Conservation (phyloP, 2,113 vertebrate species). For the Cygnus atratus region DNA sequence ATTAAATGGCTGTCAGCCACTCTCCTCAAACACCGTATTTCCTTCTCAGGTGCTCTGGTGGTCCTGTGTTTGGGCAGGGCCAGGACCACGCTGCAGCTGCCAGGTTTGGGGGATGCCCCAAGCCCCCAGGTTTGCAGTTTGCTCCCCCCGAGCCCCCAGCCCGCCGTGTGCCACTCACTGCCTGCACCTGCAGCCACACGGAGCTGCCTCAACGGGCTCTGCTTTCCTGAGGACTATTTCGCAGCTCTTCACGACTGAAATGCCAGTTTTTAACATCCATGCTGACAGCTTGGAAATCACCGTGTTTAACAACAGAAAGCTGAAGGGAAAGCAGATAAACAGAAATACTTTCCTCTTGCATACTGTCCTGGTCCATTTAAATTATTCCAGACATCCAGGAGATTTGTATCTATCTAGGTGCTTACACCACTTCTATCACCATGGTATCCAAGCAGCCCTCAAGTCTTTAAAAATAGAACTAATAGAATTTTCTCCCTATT, state of each 20-base stretch:
- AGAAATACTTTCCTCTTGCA: not conserved
- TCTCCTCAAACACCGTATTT: accelerated
- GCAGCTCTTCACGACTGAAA: not conserved
- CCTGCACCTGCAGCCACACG: not conserved
- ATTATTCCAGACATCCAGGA: not conserved
- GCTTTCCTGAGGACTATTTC: not conserved
- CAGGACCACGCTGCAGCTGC: accelerated
- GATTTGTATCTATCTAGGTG: not conserved
- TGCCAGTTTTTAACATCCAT: slow-evolving; percentile 26
- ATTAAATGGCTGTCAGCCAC: not conserved
- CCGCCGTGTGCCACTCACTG: not conserved
- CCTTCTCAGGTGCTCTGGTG: accelerated
- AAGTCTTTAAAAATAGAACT: slow-evolving; percentile 43
- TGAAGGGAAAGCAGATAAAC: not conserved
- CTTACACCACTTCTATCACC: slow-evolving; percentile 18
- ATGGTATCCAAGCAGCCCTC: not conserved
- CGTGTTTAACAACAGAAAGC: slow-evolving; percentile 5
- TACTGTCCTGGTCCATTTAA: not conserved
- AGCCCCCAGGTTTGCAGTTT: accelerated
- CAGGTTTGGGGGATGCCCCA: not conserved
- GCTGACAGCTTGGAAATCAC: slow-evolving; percentile 33
- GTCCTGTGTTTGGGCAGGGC: accelerated
- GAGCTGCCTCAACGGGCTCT: slow-evolving; percentile 3
- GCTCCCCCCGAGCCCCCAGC: not conserved
- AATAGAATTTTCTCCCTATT: slow-evolving; percentile 15